Percentiles rank a stretch among this genome's conserved stretches.
These are phyloP conservation scores for Cephalopachus bancanus DNA, from an alignment of 2,797 vertebrate species.

Conservation along the genomic window DNA sequence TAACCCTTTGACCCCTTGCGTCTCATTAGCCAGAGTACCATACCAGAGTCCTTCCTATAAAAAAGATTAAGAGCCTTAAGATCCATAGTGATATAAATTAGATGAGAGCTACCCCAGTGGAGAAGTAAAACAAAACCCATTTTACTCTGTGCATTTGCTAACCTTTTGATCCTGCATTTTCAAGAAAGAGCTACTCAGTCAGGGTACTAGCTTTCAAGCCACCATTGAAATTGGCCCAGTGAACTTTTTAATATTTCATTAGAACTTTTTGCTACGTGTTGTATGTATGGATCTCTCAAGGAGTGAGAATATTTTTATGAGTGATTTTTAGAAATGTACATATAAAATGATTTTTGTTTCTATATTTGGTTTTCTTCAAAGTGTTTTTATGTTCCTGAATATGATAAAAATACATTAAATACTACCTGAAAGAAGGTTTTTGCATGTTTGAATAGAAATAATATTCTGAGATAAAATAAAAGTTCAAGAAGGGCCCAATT, in stretches of 20 bases:
- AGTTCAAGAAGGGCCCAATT: not conserved
- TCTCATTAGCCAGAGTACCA: not conserved
- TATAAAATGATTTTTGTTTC: not conserved
- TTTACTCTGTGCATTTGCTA: constrained; percentile 19
- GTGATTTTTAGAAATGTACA: not conserved
- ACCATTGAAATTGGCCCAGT: not conserved
- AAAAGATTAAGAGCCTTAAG: constrained; percentile 19
- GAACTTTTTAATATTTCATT: constrained; percentile 45
- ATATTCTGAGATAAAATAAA: constrained; percentile 42
- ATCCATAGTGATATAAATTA: constrained; percentile 49
- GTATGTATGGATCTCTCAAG: not conserved
- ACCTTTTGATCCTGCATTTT: constrained; percentile 49
- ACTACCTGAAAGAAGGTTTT: not conserved
- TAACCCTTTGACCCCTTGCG: not conserved
- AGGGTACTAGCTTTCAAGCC: not conserved
- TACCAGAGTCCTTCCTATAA: not conserved
- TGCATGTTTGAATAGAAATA: constrained; percentile 30
- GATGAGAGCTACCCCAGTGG: not conserved
- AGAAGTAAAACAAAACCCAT: constrained; percentile 40
- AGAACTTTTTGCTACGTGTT: not conserved
- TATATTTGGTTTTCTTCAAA: constrained; percentile 40
- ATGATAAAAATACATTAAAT: constrained; percentile 41
- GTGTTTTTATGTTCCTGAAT: not conserved
- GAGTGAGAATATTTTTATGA: constrained; percentile 3
- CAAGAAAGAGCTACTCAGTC: not conserved